phyloP scores from a whole-genome alignment of 1,140 invertebrate species.

The Platorchestia sp. region DNA sequence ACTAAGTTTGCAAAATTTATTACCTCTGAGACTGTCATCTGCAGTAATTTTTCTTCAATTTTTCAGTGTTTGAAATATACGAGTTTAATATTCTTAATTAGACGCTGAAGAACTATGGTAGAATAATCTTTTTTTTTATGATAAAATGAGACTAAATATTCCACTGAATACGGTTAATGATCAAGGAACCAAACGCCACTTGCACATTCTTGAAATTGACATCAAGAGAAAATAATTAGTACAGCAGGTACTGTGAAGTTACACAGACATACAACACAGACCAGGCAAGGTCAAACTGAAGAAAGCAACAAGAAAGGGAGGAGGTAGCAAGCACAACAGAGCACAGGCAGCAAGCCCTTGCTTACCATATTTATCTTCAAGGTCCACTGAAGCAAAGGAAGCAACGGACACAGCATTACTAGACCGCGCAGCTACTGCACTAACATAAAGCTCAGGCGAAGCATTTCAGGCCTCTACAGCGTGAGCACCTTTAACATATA shows the following conservation, averaged over 20 bases:
- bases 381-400: slow-evolving; percentile 62
- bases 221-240: neutral
- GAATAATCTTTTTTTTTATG: too few relatives aligned
- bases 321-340: neutral
- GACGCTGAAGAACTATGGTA: too few relatives aligned
- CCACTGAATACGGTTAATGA: too few relatives aligned
- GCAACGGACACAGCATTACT: neutral
- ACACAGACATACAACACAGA: neutral
- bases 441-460: neutral
- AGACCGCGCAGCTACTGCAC: neutral
- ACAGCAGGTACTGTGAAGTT: neutral
- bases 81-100: too few relatives aligned
- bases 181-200: too few relatives aligned
- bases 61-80: too few relatives aligned
- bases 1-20: neutral
- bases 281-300: neutral
- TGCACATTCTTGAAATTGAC: neutral
- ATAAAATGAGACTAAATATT: too few relatives aligned
- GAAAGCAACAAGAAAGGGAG: neutral
- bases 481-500: neutral
- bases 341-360: neutral
- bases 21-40: too few relatives aligned
- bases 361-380: slow-evolving; percentile 67
- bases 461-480: neutral
- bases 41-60: too few relatives aligned